A percentile compares a stretch with the other conserved stretches of the same genome.
phyloP scores from a whole-genome alignment of 2,113 vertebrate genomes.

The Psettodes erumei region DNA sequence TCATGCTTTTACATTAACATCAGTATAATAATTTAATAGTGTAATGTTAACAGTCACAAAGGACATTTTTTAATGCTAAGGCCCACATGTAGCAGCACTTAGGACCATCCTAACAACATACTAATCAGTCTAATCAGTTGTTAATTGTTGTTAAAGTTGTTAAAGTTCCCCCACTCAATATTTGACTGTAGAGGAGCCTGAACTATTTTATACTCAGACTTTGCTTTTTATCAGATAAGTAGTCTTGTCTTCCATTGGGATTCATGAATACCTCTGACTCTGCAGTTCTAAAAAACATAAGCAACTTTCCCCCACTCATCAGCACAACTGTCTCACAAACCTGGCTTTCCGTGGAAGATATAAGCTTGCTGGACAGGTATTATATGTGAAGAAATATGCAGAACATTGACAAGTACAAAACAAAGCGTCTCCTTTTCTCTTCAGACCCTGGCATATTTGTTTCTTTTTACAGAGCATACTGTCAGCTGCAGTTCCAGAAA shows the following conservation, averaged over 20 bases:
- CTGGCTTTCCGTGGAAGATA: not conserved
- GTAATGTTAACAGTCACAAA: too few species aligned
- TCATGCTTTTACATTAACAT: too few species aligned
- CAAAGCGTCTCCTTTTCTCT: constrained; percentile 15
- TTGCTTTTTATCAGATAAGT: constrained; percentile 6
- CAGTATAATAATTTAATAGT: too few species aligned
- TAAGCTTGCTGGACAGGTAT: constrained; percentile 16
- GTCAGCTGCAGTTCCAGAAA: constrained; percentile 11
- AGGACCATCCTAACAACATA: not conserved
- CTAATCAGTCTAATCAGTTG: not conserved
- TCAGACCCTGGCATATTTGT: not conserved
- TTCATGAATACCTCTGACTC: constrained; percentile 27
- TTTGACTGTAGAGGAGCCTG: not conserved
- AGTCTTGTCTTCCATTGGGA: not conserved
- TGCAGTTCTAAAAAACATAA: constrained; percentile 24
- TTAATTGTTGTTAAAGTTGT: not conserved
- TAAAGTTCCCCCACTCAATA: not conserved
- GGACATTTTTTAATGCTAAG: too few species aligned
- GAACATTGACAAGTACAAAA: constrained; percentile 36
- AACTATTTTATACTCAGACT: not conserved
- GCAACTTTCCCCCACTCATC: constrained; percentile 22
- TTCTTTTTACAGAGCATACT: not conserved
- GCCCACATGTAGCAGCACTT: not conserved
- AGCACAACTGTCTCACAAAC: constrained; percentile 38
- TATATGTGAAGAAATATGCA: constrained; percentile 9